Conservation (phyloP, 2,797 vertebrate genomes). For the Prunella strophiata region DNA sequence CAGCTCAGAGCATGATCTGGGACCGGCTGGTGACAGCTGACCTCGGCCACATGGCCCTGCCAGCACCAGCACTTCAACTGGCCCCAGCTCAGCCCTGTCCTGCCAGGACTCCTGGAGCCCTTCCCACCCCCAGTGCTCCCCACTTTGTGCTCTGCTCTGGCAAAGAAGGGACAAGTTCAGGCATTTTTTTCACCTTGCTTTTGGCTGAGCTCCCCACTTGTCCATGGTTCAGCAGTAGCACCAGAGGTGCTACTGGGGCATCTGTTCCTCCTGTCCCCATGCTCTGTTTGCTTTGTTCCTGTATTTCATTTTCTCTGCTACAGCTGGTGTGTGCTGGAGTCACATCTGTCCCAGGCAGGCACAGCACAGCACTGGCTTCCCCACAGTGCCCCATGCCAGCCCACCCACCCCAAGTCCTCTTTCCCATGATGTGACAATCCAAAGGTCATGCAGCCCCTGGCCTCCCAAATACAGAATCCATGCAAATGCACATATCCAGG, state of each 20-base stretch:
- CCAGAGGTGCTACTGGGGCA: background rate
- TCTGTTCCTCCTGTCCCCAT: background rate
- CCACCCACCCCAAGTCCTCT: background rate
- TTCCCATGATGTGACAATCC: background rate
- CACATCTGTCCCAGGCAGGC: fast-evolving
- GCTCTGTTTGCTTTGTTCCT: background rate
- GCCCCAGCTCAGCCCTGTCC: background rate
- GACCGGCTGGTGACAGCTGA: background rate
- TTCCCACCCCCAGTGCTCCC: fast-evolving
- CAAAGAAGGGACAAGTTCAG: background rate
- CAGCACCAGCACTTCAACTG: fast-evolving
- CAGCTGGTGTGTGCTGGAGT: background rate
- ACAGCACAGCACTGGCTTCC: background rate
- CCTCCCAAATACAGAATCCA: background rate
- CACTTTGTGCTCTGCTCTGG: fast-evolving
- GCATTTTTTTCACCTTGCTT: background rate
- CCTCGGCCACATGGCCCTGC: background rate
- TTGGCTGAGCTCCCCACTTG: background rate
- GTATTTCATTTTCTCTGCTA: background rate
- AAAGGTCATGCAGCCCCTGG: background rate
- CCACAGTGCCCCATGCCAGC: fast-evolving
- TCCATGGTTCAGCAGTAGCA: fast-evolving
- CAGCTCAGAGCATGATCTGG: background rate
- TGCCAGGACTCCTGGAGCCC: background rate
- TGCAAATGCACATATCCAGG: background rate